Evolutionary conservation across 2,797 vertebrate species (phyloP), one percentile per base, ranked within the genome.

Genomic region (Erpetoichthys calabaricus): DNA sequence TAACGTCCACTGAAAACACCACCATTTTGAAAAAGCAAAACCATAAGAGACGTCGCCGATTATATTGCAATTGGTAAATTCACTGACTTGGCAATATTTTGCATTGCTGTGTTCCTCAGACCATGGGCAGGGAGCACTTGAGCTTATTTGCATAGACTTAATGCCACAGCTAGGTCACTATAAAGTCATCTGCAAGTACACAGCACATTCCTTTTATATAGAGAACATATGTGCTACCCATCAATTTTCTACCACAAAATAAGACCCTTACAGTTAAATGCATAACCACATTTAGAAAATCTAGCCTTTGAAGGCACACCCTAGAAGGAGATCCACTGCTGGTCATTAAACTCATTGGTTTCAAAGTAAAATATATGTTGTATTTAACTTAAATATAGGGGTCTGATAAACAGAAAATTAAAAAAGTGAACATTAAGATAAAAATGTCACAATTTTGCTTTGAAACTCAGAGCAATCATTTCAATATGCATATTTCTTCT

Each of bases 361-460:
- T 84, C 81, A 83, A 80, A 82, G 83, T 81, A 86, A 85, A 86
- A 86, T 80, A 84, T 80, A 74, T 86, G 84, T 86, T 88, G 87
- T 86, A 87, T 86, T 87, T 84, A 88, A 79, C 84, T 84, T 88
- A 88, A 88, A 86, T 87, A 87, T 82, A 86, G 86, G 83, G 84
- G 86, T 80, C 86, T 84, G 84, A 87, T 86, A 87, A 88, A 85
- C 83, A 84, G 84, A 82, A 75, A 68, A 67, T 75, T 76, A 76
- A 75, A 76, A 70, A 73, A 78, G 68, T 64, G 70, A 47, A 43
- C 7, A 8, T 45, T 74, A 75, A n/a, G 7, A 7, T 49, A 49
- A 49, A 49, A 72, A 77, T 65, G 57, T 79, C 81, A 75, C 80
- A 80, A 80, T 74, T 72, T 80, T 79, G 74, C 77, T 80, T 71